Base-by-base conservation (phyloP, 1,140 invertebrate genomes). In the Neodiprion pinetum region DNA sequence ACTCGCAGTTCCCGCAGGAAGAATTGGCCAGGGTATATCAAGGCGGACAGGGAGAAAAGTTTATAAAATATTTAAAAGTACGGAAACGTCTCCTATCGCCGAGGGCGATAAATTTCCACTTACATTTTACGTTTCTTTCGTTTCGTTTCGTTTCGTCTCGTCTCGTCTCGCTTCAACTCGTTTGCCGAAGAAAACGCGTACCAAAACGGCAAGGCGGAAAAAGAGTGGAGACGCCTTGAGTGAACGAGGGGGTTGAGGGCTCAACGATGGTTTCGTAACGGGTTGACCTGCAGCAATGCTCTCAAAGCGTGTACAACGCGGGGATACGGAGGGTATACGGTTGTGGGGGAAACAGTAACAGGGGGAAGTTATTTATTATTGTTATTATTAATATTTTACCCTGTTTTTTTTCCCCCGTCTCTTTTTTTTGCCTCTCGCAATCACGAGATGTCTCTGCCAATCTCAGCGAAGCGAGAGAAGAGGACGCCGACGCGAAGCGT, bases 11-110 rank as follows among this genome's bases (percentile, higher is more conserved):
- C 53, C 53, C 53, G 53, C 53, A 61, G 53, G 53, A 61, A 61
- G 53, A 61, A 79, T 79, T 76, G 69, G 77, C 73, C 77, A 80
- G 76, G 76, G 53, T 61, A 5, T 61, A 8, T 61, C 53, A 17
- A 80, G 78, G 74, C 79, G 78, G 77, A 77, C 80, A 83, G 83
- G 84, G 80, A 78, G 79, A 86, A 86, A 88, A 88, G 87, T 88
- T 88, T 88, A 87, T 88, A 87, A 88, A 88, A 88, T 87, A 88
- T 88, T 88, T 88, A 88, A 88, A 88, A 88, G 87, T 88, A 88
- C 85, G 85, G 85, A 88, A 88, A 88, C 84, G 84, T 87, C 86
- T 87, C 82, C 86, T 87, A 88, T 88, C 86, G 87, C 87, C 85
- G 76, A 77, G 81, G 82, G 87, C 85, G 85, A 87, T 88, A 88